A percentile compares a stretch with the other conserved stretches of the same genome.
Evolutionary conservation across 2,797 vertebrate species (phyloP).

Genomic region (Neopelma chrysocephalum): DNA sequence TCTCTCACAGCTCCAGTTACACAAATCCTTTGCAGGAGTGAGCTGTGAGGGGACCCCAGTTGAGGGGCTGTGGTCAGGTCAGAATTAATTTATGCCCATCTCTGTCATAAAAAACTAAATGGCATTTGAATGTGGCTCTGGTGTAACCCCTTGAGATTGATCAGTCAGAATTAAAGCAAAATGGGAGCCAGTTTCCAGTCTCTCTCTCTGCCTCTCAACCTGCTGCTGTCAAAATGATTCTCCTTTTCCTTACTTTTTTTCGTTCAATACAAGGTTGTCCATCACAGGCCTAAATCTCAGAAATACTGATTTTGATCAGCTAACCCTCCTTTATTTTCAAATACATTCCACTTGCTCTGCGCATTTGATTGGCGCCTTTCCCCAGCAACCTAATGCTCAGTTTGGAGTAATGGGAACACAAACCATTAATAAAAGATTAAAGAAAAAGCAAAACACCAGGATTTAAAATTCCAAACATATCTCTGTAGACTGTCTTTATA

Average conservation of each 20-base stretch:
- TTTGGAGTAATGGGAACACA: slow-evolving; percentile 70
- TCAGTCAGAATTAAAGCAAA: slow-evolving; percentile 25
- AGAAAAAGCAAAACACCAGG: slow-evolving; percentile 59
- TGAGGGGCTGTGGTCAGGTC: not conserved
- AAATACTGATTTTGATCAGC: slow-evolving; percentile 48
- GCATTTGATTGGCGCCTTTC: slow-evolving; percentile 43
- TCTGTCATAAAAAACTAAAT: not conserved
- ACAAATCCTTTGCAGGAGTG: not conserved
- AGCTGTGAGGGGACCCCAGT: not conserved
- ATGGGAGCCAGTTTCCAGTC: not conserved
- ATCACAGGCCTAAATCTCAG: slow-evolving; percentile 18
- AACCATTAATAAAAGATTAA: slow-evolving; percentile 77
- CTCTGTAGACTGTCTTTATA: slow-evolving; percentile 72
- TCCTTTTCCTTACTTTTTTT: not conserved
- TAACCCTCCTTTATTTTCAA: slow-evolving; percentile 54
- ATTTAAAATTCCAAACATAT: slow-evolving; percentile 74
- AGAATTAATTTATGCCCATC: not conserved
- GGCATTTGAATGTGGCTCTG: slow-evolving; percentile 11
- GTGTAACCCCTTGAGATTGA: not conserved
- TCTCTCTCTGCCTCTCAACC: not conserved
- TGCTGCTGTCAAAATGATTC: slow-evolving; percentile 35
- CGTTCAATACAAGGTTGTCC: slow-evolving; percentile 31
- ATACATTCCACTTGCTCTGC: slow-evolving; percentile 26
- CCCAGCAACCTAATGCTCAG: slow-evolving; percentile 40
- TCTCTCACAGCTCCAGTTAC: not conserved